These are phyloP conservation scores for Megalonaias nervosa DNA, from an alignment of 1,140 invertebrate genomes.

Conservation along the genomic window DNA sequence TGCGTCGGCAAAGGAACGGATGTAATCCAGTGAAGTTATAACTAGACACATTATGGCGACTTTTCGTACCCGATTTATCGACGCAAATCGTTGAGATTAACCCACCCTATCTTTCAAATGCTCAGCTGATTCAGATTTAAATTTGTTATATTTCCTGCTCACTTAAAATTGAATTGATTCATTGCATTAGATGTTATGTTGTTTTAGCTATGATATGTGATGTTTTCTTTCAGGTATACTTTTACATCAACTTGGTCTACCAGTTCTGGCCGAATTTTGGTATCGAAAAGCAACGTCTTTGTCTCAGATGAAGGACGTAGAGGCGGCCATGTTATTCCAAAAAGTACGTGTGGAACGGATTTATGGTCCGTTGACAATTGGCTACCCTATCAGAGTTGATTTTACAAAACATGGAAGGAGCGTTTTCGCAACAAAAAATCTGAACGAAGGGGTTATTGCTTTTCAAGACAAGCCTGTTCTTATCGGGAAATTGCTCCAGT, in stretches of 20 bases:
- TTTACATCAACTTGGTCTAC: constrained; percentile 49
- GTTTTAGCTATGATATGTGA: too few species aligned
- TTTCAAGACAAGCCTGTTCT: constrained; percentile 57
- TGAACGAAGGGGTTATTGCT: constrained; percentile 44
- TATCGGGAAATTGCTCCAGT: constrained; percentile 36
- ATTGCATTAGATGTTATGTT: too few species aligned
- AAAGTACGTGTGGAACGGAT: constrained; percentile 58
- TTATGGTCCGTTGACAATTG: constrained; percentile 58
- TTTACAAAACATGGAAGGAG: constrained; percentile 59
- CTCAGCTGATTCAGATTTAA: too few species aligned
- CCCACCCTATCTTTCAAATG: too few species aligned
- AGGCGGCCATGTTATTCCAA: constrained; percentile 59
- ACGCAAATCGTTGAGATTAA: too few species aligned
- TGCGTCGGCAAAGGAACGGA: too few species aligned
- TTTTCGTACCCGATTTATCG: too few species aligned
- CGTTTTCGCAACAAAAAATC: constrained; percentile 53
- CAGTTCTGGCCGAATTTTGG: constrained; percentile 67
- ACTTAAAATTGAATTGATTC: too few species aligned
- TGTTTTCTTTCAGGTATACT: constrained; percentile 53
- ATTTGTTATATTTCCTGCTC: too few species aligned
- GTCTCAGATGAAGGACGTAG: constrained; percentile 42
- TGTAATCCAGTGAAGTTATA: too few species aligned
- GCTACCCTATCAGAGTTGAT: constrained; percentile 55
- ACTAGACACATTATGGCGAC: too few species aligned
- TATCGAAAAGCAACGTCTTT: constrained; percentile 54